Evolutionary conservation across 2,888 invertebrate species (phyloP), one percentile per base, ranked within the genome.

Genomic region (Archips xylosteana): DNA sequence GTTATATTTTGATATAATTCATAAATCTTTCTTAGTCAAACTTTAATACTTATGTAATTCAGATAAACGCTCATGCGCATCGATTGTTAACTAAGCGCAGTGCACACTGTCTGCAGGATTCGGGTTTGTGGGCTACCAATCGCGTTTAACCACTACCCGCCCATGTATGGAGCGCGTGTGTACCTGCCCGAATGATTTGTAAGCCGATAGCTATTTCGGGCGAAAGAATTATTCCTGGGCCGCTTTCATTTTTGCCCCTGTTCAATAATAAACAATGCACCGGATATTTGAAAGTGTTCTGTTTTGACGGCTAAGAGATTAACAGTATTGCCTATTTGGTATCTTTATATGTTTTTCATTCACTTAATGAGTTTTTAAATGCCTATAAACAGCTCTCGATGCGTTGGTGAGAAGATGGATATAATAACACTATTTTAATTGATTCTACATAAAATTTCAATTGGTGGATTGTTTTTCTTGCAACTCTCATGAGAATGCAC

Each of bases 121-220:
- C 83, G 84, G 89, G 87, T 90, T 89, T 89, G 86, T 88, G 86
- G 85, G 84, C 81, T 85, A 81, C 81, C 82, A 82, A 83, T 82
- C 63, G 59, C 70, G 61, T 63, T 51, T n/a, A 57, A 60, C 68
- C 79, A 79, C 79, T 78, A 75, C 72, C 79, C 64, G 51, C 23
- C 81, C 82, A 76, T 81, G 64, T 79, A 80, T 65, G 81, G 79
- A 34, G 66, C 74, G 70, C 75, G 80, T 82, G 83, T 83, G 82
- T 87, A 89, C 89, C 79, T 90, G 89, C 83, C 79, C 76, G 78
- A 87, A 86, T 89, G 90, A 91, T 91, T 89, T 88, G 88, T 89
- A 85, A 84, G 81, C 80, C 85, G 90, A 91, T 90, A 92, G 90
- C 91, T 92, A 92, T 94, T 94, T 90, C 81, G 82, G 88, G 87